Evolutionary conservation across 2,888 invertebrate species (phyloP).

Genomic region (Syritta pipiens): DNA sequence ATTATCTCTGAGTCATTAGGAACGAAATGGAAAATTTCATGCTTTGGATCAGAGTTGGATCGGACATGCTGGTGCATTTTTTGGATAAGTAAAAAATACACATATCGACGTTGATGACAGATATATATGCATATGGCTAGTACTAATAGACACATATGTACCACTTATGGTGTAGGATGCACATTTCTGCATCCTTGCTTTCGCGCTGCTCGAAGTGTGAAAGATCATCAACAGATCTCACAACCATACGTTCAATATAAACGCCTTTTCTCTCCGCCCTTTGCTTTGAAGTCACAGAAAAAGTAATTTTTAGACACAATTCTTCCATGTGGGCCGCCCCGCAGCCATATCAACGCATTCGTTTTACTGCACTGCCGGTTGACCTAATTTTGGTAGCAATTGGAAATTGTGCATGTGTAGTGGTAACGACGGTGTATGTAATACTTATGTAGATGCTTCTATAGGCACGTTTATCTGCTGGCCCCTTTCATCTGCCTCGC

Average conservation of each 20-base stretch:
- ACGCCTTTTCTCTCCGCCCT: neutral
- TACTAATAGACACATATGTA: no score
- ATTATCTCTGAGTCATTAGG: conserved; percentile 64
- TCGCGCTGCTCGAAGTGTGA: no score
- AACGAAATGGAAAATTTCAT: conserved; percentile 59
- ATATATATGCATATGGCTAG: conserved; percentile 12
- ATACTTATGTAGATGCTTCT: neutral
- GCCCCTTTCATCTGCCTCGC: conserved; percentile 33
- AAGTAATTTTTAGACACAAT: conserved; percentile 63
- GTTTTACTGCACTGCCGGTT: conserved; percentile 71
- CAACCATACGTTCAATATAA: conserved; percentile 21
- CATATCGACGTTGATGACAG: conserved; percentile 26
- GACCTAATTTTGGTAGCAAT: conserved; percentile 76
- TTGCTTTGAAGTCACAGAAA: conserved; percentile 35
- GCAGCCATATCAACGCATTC: conserved; percentile 51
- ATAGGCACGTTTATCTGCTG: neutral
- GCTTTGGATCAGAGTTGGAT: conserved; percentile 36
- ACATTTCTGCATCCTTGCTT: no score
- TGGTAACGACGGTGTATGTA: no score
- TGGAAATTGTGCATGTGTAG: conserved; percentile 63
- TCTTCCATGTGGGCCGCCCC: conserved; percentile 43
- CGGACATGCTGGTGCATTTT: conserved; percentile 16
- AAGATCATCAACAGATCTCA: conserved; percentile 57
- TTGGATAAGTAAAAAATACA: conserved; percentile 13
- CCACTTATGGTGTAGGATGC: no score